A percentile compares a stretch with the other conserved stretches of the same genome.
Conservation (phyloP, 2,113 vertebrate genomes). For the Cisticola juncidis region DNA sequence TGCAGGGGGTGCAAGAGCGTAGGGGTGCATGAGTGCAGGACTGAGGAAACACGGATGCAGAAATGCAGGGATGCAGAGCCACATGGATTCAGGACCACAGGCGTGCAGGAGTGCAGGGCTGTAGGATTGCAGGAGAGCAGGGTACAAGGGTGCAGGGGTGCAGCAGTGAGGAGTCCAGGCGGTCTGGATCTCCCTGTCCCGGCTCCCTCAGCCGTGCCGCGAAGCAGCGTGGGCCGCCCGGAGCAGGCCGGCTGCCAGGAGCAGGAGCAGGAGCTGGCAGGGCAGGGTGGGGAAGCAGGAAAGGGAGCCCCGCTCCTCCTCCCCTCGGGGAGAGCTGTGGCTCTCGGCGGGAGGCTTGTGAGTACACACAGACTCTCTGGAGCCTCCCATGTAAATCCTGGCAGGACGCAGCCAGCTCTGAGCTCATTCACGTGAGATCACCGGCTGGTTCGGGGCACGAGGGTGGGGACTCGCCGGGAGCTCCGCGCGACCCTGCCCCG, state of each 20-base stretch:
- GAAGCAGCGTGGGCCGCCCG: constrained; percentile 17
- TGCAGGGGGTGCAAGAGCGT: fast-evolving
- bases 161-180: neutral
- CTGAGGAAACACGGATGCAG: neutral
- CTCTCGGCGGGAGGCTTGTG: constrained; percentile 38
- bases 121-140: neutral
- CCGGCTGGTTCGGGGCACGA: neutral
- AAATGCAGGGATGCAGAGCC: neutral
- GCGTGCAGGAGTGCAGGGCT: neutral
- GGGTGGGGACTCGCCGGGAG: neutral
- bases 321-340: constrained; percentile 50
- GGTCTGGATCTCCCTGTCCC: neutral
- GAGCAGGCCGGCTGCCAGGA: neutral
- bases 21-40: fast-evolving
- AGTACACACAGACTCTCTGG: constrained; percentile 65
- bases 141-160: fast-evolving
- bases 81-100: neutral
- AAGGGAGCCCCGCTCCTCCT: constrained; percentile 50
- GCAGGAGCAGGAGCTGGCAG: constrained; percentile 34
- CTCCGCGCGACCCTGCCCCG: neutral
- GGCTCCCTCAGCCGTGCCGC: neutral
- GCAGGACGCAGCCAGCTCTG: constrained; percentile 57
- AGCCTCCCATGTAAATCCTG: constrained; percentile 63
- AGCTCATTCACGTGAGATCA: constrained; percentile 63
- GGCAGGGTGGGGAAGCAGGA: constrained; percentile 51